Conservation (phyloP, 2,888 invertebrate species). For the Drosophila austrosaltans region DNA sequence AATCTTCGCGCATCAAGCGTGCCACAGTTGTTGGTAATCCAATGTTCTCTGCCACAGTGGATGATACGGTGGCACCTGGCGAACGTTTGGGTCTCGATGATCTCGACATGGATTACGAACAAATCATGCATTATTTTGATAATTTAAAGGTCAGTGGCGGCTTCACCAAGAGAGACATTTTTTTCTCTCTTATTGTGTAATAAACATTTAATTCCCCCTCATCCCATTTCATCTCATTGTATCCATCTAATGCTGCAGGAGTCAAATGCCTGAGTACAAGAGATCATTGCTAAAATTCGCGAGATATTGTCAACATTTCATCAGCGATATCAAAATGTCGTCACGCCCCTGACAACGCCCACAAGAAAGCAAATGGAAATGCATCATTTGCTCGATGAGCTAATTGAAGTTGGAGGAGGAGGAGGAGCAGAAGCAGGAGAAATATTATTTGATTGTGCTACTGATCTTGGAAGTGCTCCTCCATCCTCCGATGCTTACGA, state of each 20-base stretch:
- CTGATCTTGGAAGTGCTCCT: neutral
- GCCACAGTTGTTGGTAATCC: slow-evolving; percentile 95
- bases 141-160: slow-evolving; percentile 92
- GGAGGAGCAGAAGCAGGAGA: slow-evolving; percentile 5
- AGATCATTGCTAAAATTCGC: slow-evolving; percentile 93
- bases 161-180: slow-evolving; percentile 27
- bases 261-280: slow-evolving; percentile 95
- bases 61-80: slow-evolving; percentile 85
- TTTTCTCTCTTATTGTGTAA: slow-evolving; percentile 57
- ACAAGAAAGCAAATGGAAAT: slow-evolving; percentile 79
- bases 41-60: slow-evolving; percentile 88
- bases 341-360: slow-evolving; percentile 82
- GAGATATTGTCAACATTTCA: slow-evolving; percentile 89
- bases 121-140: slow-evolving; percentile 99
- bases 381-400: slow-evolving; percentile 54
- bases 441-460: neutral
- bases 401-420: slow-evolving; percentile 38
- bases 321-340: slow-evolving; percentile 85
- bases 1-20: slow-evolving; percentile 87
- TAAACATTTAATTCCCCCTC: neutral
- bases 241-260: slow-evolving; percentile 85
- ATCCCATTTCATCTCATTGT: too few species aligned
- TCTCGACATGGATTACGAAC: slow-evolving; percentile 97
- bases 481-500: slow-evolving; percentile 40
- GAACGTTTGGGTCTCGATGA: slow-evolving; percentile 91